Conservation (phyloP, 2,113 vertebrate genomes). For the Circaetus cinerascens region DNA sequence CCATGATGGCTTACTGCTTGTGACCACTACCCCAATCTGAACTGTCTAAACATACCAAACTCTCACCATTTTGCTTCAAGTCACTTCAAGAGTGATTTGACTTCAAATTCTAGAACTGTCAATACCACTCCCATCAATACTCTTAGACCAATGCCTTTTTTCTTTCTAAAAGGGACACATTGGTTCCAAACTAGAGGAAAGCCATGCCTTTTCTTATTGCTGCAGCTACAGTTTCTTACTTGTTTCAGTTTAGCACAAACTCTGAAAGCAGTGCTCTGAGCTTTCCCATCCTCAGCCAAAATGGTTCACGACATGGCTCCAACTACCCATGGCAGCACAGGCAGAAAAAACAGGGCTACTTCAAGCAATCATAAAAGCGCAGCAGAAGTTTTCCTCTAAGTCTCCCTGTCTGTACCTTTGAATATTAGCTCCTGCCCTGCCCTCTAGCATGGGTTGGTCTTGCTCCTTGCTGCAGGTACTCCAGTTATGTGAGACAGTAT, state of each 20-base stretch:
- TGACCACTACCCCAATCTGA: not conserved
- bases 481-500: not conserved
- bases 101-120: not conserved
- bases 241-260: not conserved
- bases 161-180: not conserved
- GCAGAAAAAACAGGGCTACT: not conserved
- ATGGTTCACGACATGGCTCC: accelerated
- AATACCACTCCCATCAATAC: not conserved
- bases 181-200: not conserved
- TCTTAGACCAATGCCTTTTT: not conserved
- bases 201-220: not conserved
- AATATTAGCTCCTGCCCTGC: not conserved
- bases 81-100: not conserved
- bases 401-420: not conserved
- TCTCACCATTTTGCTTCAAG: not conserved
- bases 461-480: not conserved
- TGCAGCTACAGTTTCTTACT: not conserved
- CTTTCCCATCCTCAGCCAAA: not conserved
- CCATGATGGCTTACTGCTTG: not conserved
- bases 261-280: not conserved
- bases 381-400: not conserved
- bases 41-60: not conserved
- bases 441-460: not conserved
- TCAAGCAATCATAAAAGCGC: not conserved
- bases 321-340: not conserved